Conservation (phyloP, 1,140 invertebrate species). For the Tetramorium parvispinum region DNA sequence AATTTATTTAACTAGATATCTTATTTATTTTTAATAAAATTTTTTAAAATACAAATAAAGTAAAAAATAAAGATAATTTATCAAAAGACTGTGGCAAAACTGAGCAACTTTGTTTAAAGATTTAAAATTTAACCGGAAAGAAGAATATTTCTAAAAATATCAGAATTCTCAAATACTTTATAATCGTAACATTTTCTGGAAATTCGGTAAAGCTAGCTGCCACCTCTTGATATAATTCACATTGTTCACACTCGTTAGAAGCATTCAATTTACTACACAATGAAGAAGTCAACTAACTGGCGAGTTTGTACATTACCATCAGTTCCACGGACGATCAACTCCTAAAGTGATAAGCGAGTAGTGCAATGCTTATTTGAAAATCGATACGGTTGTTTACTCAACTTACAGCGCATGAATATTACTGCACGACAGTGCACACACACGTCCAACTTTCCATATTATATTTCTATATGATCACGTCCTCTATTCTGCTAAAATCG, state of each 20-base stretch:
- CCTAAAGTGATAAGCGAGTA: slow-evolving; percentile 30
- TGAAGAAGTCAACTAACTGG: slow-evolving; percentile 43
- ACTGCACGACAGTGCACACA: not conserved
- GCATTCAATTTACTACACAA: slow-evolving; percentile 27
- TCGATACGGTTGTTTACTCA: slow-evolving; percentile 58
- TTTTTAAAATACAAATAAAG: not conserved
- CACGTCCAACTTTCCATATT: slow-evolving; percentile 37
- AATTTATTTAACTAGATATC: not conserved
- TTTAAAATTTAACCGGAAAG: not conserved
- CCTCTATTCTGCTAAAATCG: slow-evolving; percentile 16
- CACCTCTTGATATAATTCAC: not conserved
- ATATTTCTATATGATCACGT: slow-evolving; percentile 30
- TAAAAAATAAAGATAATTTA: not conserved
- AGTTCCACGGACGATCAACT: slow-evolving; percentile 30
- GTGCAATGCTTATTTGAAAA: slow-evolving; percentile 35
- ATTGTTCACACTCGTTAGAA: slow-evolving; percentile 11
- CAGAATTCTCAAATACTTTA: not conserved
- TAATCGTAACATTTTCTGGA: not conserved
- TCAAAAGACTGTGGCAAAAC: not conserved
- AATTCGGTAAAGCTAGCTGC: not conserved
- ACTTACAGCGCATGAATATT: slow-evolving; percentile 47
- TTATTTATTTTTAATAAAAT: slow-evolving; percentile 3
- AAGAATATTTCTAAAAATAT: not conserved
- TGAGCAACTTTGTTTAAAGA: not conserved
- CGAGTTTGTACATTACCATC: slow-evolving; percentile 6